Evolutionary conservation across 1,140 invertebrate species (phyloP).

Genomic region (Laodelphax striatellus): DNA sequence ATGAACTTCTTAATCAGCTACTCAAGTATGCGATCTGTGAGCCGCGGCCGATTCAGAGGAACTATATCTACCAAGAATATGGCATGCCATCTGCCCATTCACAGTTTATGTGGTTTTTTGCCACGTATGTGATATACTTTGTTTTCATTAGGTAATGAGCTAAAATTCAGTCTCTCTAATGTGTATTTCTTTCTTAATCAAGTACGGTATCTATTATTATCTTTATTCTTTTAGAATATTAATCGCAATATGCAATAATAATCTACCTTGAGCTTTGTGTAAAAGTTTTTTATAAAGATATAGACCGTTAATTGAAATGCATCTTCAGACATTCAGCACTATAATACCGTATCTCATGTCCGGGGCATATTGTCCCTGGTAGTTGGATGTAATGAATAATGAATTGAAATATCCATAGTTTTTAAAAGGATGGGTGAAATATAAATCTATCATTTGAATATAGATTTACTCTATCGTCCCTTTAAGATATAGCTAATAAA

Average conservation of each 20-base stretch:
- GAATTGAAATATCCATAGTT: too few species aligned
- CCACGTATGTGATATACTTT: conserved; percentile 75
- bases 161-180: neutral
- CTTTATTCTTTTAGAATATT: neutral
- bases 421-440: too few species aligned
- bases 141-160: conserved; percentile 62
- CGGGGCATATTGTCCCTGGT: too few species aligned
- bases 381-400: too few species aligned
- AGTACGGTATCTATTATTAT: neutral
- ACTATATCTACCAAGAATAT: conserved; percentile 68
- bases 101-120: conserved; percentile 89
- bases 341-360: too few species aligned
- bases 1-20: conserved; percentile 68
- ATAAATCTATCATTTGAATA: too few species aligned
- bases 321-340: too few species aligned
- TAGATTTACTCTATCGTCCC: neutral
- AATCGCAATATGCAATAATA: neutral
- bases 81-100: conserved; percentile 90
- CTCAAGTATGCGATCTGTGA: conserved; percentile 76
- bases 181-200: conserved; percentile 5
- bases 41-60: conserved; percentile 55
- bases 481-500: too few species aligned
- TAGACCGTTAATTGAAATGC: too few species aligned
- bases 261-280: too few species aligned
- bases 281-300: too few species aligned